Conservation (phyloP, 2,888 invertebrate species). For the Drosophila conformis region DNA sequence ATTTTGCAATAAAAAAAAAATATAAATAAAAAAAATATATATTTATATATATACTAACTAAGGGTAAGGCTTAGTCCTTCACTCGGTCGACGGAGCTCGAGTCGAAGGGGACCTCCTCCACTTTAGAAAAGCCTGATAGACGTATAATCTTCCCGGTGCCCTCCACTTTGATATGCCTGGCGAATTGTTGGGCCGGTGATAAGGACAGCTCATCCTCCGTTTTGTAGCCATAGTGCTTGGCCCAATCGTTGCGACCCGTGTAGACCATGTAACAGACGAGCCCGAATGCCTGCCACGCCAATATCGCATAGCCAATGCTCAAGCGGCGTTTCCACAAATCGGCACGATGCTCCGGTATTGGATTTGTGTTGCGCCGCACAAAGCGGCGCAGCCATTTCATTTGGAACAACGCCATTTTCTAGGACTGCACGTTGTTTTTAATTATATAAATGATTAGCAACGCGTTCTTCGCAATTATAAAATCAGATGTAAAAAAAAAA, state of each 20-base stretch:
- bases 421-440: constrained; percentile 14
- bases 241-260: constrained; percentile 89
- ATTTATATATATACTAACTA: constrained; percentile 28
- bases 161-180: constrained; percentile 78
- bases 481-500: constrained; percentile 41
- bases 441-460: constrained; percentile 59
- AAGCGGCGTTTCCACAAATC: constrained; percentile 87
- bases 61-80: constrained; percentile 41
- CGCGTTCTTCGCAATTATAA: constrained; percentile 17
- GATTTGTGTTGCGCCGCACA: constrained; percentile 85
- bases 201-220: constrained; percentile 87
- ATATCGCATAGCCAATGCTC: constrained; percentile 88
- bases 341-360: constrained; percentile 86
- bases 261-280: constrained; percentile 87
- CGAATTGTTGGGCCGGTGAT: constrained; percentile 85
- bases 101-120: constrained; percentile 80
- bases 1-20: constrained; percentile 39
- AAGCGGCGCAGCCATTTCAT: constrained; percentile 86
- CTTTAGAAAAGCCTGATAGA: constrained; percentile 76
- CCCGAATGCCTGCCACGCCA: constrained; percentile 91
- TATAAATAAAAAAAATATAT: constrained; percentile 13
- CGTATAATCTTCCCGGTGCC: constrained; percentile 83
- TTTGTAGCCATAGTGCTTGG: constrained; percentile 88
- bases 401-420: constrained; percentile 84
- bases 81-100: constrained; percentile 34